Conservation (phyloP, 2,888 invertebrate species). For the Morpho deidamia region DNA sequence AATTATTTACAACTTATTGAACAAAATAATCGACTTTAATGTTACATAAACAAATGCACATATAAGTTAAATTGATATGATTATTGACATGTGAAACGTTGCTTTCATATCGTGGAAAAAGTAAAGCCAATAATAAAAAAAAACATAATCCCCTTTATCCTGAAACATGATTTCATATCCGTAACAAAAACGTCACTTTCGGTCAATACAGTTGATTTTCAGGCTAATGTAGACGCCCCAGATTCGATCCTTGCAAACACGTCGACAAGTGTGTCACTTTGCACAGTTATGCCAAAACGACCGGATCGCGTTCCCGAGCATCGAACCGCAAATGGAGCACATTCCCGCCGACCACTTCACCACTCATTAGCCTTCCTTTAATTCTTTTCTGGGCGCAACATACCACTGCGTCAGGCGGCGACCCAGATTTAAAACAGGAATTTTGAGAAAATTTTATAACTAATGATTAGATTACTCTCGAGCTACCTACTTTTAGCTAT, state of each 20-base stretch:
- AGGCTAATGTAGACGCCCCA: constrained; percentile 15
- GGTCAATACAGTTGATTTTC: constrained; percentile 20
- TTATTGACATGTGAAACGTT: background rate
- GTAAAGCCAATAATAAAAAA: too few relatives aligned
- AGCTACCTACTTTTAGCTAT: constrained; percentile 5
- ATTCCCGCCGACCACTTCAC: constrained; percentile 41
- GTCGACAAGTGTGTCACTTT: constrained; percentile 17
- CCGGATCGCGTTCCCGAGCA: constrained; percentile 32
- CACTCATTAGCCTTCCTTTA: constrained; percentile 50
- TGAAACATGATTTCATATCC: constrained; percentile 18
- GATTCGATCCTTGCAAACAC: constrained; percentile 4
- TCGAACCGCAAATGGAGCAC: constrained; percentile 52
- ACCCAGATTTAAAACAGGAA: constrained; percentile 17
- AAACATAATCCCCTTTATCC: constrained; percentile 2
- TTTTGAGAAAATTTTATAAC: constrained; percentile 9
- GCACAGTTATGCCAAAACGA: constrained; percentile 15
- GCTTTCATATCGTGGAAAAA: too few relatives aligned
- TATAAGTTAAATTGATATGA: background rate
- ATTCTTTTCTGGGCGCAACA: constrained; percentile 46
- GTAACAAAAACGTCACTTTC: constrained; percentile 16
- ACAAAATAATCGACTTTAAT: too few relatives aligned
- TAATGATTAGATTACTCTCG: background rate
- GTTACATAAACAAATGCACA: background rate
- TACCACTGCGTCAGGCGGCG: constrained; percentile 44
- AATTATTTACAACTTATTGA: too few relatives aligned